Evolutionary conservation across 1,140 invertebrate species (phyloP).

Genomic region (Melanaphis sacchari): DNA sequence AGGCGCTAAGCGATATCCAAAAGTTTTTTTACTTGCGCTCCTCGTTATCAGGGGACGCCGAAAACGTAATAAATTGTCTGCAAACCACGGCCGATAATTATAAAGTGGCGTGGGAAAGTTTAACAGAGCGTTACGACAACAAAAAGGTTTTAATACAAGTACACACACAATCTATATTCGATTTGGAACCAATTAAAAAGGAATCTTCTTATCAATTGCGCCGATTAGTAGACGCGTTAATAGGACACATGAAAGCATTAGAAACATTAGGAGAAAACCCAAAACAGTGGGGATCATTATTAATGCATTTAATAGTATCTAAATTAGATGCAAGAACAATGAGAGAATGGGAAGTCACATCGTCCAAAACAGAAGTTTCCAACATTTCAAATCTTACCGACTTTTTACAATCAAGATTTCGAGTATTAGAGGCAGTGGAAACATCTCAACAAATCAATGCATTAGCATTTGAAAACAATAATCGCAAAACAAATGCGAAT

Average conservation of each 20-base stretch:
- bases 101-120: neutral
- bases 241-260: neutral
- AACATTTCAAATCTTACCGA: neutral
- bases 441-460: neutral
- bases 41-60: neutral
- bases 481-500: no score
- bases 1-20: no score
- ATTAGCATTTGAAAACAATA: neutral
- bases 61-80: neutral
- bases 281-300: neutral
- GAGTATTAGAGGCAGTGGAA: neutral
- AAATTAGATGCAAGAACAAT: neutral
- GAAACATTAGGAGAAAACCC: neutral
- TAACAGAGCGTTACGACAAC: neutral
- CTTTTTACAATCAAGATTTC: slow-evolving; percentile 7
- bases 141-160: neutral
- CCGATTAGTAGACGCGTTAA: neutral
- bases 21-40: no score
- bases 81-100: neutral
- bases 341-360: neutral
- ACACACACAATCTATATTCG: neutral
- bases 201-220: neutral
- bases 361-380: neutral
- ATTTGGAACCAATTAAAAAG: neutral
- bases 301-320: neutral